phyloP scores from a whole-genome alignment of 2,797 vertebrate species.

The Pipistrellus pipistrellus region DNA sequence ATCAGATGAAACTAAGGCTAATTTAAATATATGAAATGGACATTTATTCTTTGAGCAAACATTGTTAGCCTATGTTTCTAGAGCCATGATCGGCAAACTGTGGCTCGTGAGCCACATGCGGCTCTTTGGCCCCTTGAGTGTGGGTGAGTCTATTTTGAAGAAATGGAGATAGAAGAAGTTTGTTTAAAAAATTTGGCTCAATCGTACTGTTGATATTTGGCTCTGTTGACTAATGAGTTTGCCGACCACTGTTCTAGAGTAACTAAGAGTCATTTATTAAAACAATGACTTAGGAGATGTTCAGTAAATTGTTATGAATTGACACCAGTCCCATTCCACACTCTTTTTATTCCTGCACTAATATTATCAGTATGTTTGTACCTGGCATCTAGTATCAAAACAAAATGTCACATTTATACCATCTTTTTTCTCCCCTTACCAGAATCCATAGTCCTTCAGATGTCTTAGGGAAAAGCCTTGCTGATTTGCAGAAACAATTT shows the following conservation, averaged over 20 bases:
- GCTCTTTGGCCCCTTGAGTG: too few relatives aligned
- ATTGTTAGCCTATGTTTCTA: neutral
- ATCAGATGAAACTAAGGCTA: slow-evolving; percentile 40
- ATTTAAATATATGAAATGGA: neutral
- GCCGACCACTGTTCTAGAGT: neutral
- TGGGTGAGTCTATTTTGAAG: too few relatives aligned
- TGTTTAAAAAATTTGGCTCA: too few relatives aligned
- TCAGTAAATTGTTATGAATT: neutral
- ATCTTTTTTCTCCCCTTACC: slow-evolving; percentile 64
- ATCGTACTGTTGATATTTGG: too few relatives aligned
- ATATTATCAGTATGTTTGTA: neutral
- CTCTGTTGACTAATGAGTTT: too few relatives aligned
- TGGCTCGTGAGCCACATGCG: too few relatives aligned
- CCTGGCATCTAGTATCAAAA: neutral
- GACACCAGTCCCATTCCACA: neutral
- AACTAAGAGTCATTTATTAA: neutral
- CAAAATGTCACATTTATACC: slow-evolving; percentile 35
- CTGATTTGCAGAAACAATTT: slow-evolving; percentile 89
- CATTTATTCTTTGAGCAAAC: slow-evolving; percentile 1
- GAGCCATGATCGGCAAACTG: neutral
- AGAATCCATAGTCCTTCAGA: slow-evolving; percentile 86
- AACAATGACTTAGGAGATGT: neutral
- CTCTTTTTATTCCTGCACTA: neutral
- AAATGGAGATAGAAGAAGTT: too few relatives aligned
- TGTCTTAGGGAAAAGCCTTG: slow-evolving; percentile 88